Conservation (phyloP, 2,888 invertebrate species). For the Drosophila suboccidentalis region DNA sequence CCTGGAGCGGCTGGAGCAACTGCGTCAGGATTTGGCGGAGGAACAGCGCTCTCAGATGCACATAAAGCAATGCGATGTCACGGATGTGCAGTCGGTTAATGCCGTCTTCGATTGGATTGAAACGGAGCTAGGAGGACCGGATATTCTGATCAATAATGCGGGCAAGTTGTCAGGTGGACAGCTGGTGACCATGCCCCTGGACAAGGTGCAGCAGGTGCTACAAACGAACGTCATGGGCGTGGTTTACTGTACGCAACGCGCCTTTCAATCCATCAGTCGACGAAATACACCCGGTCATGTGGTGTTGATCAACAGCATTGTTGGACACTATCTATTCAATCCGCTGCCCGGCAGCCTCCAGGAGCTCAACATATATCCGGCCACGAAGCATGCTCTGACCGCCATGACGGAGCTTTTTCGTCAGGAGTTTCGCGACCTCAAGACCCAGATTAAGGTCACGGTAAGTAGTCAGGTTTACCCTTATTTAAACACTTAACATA, state of each 20-base stretch:
- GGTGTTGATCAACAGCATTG: slow-evolving; percentile 85
- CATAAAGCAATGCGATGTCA: slow-evolving; percentile 85
- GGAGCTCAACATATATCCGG: slow-evolving; percentile 81
- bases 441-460: slow-evolving; percentile 78
- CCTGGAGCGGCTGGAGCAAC: slow-evolving; percentile 76
- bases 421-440: slow-evolving; percentile 79
- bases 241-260: slow-evolving; percentile 85
- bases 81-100: slow-evolving; percentile 86
- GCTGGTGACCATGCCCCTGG: slow-evolving; percentile 61
- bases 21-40: slow-evolving; percentile 49
- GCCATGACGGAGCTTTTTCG: slow-evolving; percentile 82
- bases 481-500: no score
- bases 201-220: slow-evolving; percentile 78
- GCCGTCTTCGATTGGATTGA: slow-evolving; percentile 86
- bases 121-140: slow-evolving; percentile 86
- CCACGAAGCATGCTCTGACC: slow-evolving; percentile 81
- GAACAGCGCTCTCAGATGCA: slow-evolving; percentile 50
- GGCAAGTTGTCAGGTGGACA: slow-evolving; percentile 82
- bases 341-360: slow-evolving; percentile 71
- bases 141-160: slow-evolving; percentile 88
- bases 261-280: slow-evolving; percentile 85
- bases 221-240: slow-evolving; percentile 86
- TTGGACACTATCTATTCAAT: slow-evolving; percentile 78
- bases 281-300: slow-evolving; percentile 85
- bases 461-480: slow-evolving; percentile 56